phyloP scores from a whole-genome alignment of 2,888 invertebrate genomes.

The Micoletzkya japonica region DNA sequence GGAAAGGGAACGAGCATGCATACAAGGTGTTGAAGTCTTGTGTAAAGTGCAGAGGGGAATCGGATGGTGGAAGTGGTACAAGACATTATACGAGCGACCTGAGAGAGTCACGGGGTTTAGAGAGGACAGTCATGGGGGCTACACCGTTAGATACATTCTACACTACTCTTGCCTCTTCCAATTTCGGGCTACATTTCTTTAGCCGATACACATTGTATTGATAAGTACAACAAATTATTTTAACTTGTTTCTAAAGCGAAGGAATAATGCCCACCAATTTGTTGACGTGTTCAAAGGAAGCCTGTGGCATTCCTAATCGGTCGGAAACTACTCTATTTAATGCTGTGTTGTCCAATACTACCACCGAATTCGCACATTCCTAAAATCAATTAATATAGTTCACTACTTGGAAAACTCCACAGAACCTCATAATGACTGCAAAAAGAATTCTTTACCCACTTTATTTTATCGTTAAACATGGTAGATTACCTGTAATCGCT shows the following conservation, averaged over 20 bases:
- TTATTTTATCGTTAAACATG: too few species aligned
- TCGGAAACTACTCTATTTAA: constrained; percentile 83
- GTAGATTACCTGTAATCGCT: constrained; percentile 73
- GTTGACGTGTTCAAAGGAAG: constrained; percentile 28
- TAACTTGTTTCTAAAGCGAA: too few species aligned
- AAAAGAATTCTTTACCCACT: too few species aligned
- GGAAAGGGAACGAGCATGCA: constrained; percentile 96
- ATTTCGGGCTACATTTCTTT: too few species aligned
- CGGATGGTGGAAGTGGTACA: constrained; percentile 92
- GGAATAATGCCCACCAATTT: constrained; percentile 24
- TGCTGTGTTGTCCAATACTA: constrained; percentile 87
- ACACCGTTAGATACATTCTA: too few species aligned
- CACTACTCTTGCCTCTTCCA: too few species aligned
- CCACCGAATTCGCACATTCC: constrained; percentile 40
- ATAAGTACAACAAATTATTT: neutral
- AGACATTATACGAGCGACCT: constrained; percentile 94
- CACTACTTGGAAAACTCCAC: too few species aligned
- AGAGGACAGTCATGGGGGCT: too few species aligned
- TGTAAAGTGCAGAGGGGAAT: constrained; percentile 84
- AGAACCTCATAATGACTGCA: too few species aligned
- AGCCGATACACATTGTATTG: neutral
- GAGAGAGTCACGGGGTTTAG: constrained; percentile 20
- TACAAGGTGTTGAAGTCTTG: constrained; percentile 89
- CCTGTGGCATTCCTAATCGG: constrained; percentile 70
- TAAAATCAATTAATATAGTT: neutral